Conservation (phyloP, 2,888 invertebrate genomes). For the Lithophane ornitopus region DNA sequence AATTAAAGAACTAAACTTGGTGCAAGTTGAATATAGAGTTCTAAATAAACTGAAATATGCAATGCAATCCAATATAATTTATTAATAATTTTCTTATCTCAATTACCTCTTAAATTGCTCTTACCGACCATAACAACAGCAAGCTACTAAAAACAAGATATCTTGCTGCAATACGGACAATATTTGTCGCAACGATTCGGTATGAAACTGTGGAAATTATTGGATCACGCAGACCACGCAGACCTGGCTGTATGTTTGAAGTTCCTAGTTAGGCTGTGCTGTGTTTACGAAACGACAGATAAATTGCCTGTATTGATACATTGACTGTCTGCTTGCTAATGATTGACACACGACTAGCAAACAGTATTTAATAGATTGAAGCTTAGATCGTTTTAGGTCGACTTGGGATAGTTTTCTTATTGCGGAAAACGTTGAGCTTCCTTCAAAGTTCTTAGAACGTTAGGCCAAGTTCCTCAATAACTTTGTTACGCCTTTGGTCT, state of each 20-base stretch:
- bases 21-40: not conserved
- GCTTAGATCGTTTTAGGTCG: conserved; percentile 9
- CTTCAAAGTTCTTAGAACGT: not conserved
- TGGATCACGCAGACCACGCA: conserved; percentile 13
- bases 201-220: conserved; percentile 55
- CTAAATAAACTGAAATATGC: not conserved
- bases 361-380: conserved; percentile 16
- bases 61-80: conserved; percentile 25
- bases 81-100: conserved; percentile 53
- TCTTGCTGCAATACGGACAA: conserved; percentile 48
- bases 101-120: conserved; percentile 44
- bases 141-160: conserved; percentile 52
- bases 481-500: not conserved
- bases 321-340: conserved; percentile 34
- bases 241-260: conserved; percentile 32
- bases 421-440: not conserved
- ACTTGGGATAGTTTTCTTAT: conserved; percentile 3
- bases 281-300: conserved; percentile 46
- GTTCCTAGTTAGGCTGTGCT: conserved; percentile 44
- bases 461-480: not conserved
- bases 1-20: not conserved
- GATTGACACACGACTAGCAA: conserved; percentile 54
- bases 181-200: conserved; percentile 57
- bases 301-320: conserved; percentile 46
- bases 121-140: conserved; percentile 24